Evolutionary conservation across 1,140 invertebrate species (phyloP).

Genomic region (Lordiphosa mommai): DNA sequence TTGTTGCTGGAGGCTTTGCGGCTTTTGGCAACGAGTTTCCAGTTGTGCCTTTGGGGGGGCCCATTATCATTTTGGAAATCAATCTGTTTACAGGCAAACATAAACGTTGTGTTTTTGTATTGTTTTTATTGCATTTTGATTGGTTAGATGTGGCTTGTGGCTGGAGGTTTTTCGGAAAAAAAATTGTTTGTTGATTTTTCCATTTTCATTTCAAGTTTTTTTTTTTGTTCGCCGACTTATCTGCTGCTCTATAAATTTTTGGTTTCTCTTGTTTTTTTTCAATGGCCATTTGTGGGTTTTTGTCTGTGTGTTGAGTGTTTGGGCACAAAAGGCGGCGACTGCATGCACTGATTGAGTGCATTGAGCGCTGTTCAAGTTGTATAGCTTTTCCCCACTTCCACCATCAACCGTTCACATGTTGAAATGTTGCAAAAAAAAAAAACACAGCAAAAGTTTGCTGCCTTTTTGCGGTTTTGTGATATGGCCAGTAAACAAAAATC

Average conservation of each 20-base stretch:
- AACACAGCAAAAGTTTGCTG: conserved; percentile 58
- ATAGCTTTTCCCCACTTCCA: not conserved
- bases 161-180: conserved; percentile 41
- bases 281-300: conserved; percentile 4
- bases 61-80: conserved; percentile 74
- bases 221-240: conserved; percentile 42
- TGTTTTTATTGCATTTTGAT: conserved; percentile 24
- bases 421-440: conserved; percentile 16
- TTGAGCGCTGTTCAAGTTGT: conserved; percentile 75
- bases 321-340: conserved; percentile 61
- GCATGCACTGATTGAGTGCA: conserved; percentile 75
- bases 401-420: not conserved
- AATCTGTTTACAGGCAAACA: conserved; percentile 70
- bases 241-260: conserved; percentile 54
- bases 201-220: conserved; percentile 39
- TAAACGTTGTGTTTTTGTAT: conserved; percentile 40
- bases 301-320: conserved; percentile 57
- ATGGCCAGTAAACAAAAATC: conserved; percentile 26
- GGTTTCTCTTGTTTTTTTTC: conserved; percentile 18
- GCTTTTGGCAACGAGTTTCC: conserved; percentile 46
- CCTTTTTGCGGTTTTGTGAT: conserved; percentile 68
- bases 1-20: conserved; percentile 56
- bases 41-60: conserved; percentile 7
- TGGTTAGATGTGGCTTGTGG: conserved; percentile 20
- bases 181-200: conserved; percentile 71